These are phyloP conservation scores for Abrostola tripartita DNA, from an alignment of 2,888 invertebrate species.

Conservation along the genomic window DNA sequence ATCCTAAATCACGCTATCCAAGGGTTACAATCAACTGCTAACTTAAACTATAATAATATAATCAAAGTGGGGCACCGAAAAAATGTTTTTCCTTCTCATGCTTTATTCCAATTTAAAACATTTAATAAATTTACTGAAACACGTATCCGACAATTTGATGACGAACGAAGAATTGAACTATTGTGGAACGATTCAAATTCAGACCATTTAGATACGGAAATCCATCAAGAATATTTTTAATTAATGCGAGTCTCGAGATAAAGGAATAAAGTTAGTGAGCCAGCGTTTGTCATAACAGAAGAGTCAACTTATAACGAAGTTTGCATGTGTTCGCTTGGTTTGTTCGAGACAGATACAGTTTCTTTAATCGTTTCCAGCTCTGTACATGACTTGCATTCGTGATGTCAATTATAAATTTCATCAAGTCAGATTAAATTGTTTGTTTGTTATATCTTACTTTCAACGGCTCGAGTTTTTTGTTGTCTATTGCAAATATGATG, in stretches of 20 bases:
- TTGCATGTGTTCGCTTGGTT: conserved; percentile 17
- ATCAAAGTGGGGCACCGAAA: too few species aligned
- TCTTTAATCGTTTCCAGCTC: conserved; percentile 29
- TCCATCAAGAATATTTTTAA: conserved; percentile 11
- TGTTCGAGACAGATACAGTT: conserved; percentile 21
- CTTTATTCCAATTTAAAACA: too few species aligned
- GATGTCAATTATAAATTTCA: conserved; percentile 4
- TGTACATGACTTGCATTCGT: conserved; percentile 8
- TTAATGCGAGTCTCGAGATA: conserved; percentile 13
- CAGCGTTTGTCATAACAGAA: conserved; percentile 15
- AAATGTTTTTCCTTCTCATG: too few species aligned
- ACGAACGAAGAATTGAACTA: not conserved
- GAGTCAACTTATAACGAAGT: conserved; percentile 23
- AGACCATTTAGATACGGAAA: not conserved
- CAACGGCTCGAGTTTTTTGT: not conserved
- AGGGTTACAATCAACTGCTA: too few species aligned
- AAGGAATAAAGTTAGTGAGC: conserved; percentile 14
- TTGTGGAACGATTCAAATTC: not conserved
- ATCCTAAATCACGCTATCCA: too few species aligned
- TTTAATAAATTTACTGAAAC: too few species aligned
- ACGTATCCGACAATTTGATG: too few species aligned
- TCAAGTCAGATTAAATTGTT: not conserved
- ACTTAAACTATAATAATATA: too few species aligned
- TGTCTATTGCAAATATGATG: not conserved
- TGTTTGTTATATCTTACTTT: not conserved